These are phyloP conservation scores for Zaprionus capensis DNA, from an alignment of 1,140 invertebrate species.

Conservation along the genomic window DNA sequence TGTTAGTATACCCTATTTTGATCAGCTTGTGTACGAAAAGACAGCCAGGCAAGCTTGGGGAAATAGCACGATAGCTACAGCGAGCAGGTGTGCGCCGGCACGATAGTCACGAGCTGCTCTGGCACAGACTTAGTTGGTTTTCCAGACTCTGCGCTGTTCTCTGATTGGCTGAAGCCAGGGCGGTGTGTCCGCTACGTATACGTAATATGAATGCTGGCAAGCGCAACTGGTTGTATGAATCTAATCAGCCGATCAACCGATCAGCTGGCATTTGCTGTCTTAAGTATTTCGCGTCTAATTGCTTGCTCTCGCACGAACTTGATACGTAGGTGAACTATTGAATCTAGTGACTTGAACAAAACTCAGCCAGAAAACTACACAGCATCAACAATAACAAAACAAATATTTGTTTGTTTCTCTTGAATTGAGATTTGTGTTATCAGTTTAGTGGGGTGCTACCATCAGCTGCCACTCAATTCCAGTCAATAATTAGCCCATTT, in stretches of 20 bases:
- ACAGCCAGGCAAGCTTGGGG: background rate
- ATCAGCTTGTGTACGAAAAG: background rate
- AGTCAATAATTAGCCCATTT: conserved; percentile 3
- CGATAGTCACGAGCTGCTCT: background rate
- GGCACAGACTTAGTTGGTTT: background rate
- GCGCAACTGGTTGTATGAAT: conserved; percentile 19
- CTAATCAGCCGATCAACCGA: background rate
- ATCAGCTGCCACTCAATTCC: background rate
- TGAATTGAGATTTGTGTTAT: conserved; percentile 8
- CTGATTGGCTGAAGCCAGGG: conserved; percentile 34
- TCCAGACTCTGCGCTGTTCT: background rate
- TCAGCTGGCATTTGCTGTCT: background rate
- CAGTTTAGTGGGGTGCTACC: conserved; percentile 10
- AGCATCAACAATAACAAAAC: background rate
- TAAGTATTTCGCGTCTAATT: background rate
- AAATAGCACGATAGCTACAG: background rate
- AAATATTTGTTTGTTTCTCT: background rate
- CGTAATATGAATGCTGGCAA: conserved; percentile 30
- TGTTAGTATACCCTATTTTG: no score
- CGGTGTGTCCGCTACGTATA: conserved; percentile 58
- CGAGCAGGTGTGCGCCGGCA: background rate
- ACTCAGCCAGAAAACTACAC: no score
- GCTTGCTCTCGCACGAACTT: background rate
- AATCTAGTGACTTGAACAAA: no score
- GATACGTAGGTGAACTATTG: background rate